A percentile compares a stretch with the other conserved stretches of the same genome.
Conservation (phyloP, 2,888 invertebrate genomes). For the Xiphydria camelus region DNA sequence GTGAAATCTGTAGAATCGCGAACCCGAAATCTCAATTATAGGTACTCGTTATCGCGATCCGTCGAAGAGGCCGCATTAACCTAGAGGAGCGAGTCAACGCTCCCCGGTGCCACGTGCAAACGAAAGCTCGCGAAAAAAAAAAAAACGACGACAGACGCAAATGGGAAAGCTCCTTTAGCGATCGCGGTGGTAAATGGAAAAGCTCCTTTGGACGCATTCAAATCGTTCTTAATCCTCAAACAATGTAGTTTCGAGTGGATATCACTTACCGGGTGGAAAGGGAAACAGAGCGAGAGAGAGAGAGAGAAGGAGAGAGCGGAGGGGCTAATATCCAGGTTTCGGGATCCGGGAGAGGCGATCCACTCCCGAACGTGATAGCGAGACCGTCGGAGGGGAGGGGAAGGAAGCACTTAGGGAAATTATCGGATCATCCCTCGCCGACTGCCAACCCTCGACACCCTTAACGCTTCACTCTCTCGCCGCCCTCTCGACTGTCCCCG, state of each 20-base stretch:
- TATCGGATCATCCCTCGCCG: slow-evolving; percentile 10
- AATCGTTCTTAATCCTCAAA: slow-evolving; percentile 1
- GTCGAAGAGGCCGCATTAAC: too few species aligned
- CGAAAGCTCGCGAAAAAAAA: too few species aligned
- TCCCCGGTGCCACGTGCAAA: too few species aligned
- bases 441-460: slow-evolving; percentile 6
- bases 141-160: too few species aligned
- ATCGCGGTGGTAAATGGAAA: too few species aligned
- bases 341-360: not conserved
- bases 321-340: not conserved
- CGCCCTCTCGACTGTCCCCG: too few species aligned
- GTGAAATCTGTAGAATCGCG: too few species aligned
- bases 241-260: slow-evolving; percentile 1
- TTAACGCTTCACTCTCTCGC: not conserved
- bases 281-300: not conserved
- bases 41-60: too few species aligned
- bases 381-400: too few species aligned
- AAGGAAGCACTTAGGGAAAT: not conserved
- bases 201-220: not conserved
- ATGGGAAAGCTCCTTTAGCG: too few species aligned
- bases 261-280: slow-evolving; percentile 1
- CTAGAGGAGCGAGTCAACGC: too few species aligned
- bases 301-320: not conserved
- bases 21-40: too few species aligned
- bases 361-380: not conserved